Conservation (phyloP, 1,140 invertebrate species). For the Xylocopa sonorina region DNA sequence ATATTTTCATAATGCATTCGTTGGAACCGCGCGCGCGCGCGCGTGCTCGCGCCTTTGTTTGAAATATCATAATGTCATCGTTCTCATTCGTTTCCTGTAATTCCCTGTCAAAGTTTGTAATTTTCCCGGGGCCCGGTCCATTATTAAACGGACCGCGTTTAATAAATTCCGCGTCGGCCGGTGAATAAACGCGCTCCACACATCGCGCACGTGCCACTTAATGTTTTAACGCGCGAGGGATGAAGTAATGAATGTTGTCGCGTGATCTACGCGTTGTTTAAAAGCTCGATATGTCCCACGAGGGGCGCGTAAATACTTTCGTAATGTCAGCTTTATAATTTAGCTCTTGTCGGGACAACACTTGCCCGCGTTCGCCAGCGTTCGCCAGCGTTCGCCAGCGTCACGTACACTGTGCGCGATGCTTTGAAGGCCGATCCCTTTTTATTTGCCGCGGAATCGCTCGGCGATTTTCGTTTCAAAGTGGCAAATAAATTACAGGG, state of each 20-base stretch:
- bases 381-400: not conserved
- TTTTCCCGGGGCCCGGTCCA: not conserved
- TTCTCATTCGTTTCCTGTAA: not conserved
- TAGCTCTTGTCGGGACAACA: not conserved
- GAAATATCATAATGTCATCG: not conserved
- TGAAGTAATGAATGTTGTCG: slow-evolving; percentile 25
- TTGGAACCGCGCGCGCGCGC: no score
- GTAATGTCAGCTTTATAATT: slow-evolving; percentile 5
- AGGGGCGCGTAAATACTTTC: not conserved
- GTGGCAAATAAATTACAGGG: not conserved
- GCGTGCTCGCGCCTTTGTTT: not conserved
- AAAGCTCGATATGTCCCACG: slow-evolving; percentile 20
- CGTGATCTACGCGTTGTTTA: slow-evolving; percentile 21
- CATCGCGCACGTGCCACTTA: not conserved
- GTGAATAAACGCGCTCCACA: slow-evolving; percentile 5
- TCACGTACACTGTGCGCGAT: not conserved
- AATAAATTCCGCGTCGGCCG: slow-evolving; percentile 9
- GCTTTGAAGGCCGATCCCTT: not conserved
- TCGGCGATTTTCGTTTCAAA: not conserved
- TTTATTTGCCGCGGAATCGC: not conserved
- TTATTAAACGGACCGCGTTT: not conserved
- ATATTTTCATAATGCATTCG: no score
- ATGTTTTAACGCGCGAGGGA: slow-evolving; percentile 8
- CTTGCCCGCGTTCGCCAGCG: not conserved
- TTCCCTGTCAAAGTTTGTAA: not conserved